Base-by-base conservation (phyloP, 2,113 vertebrate genomes). In the Podocnemis expansa region DNA sequence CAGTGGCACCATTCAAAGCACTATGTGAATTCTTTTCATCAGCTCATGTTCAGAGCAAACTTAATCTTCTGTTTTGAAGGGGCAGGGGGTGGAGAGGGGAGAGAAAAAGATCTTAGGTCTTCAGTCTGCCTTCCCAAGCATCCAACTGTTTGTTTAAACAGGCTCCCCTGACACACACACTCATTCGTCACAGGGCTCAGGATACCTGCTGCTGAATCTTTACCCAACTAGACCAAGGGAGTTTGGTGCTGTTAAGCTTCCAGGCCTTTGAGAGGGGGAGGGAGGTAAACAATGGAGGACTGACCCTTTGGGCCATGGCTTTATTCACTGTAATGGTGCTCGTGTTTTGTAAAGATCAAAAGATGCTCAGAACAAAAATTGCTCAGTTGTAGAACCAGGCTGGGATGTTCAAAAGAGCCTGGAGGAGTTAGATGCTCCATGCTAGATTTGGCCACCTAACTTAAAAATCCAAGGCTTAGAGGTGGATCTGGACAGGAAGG, bases 41-140 rank as follows among this genome's bases (percentile, higher is more conserved):
- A 97, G 97, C 97, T 98, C 97, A 96, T 98, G 97, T 98, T 98
- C 98, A 97, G 96, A 98, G 98, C 97, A 98, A 98, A 98, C 96
- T 97, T 98, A 98, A 98, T 98, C 98, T 98, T 97, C 98, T 98
- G 97, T 97, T 98, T 97, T 95, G 76, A 95, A 95, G 96, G 90
- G 5, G 8, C 84, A 90, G 86, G 41, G 87, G 82, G 83, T 47
- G 47, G 47, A 10, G 47, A 47, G 82, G 94, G 94, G 91, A 91
- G 91, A 94, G 89, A 55, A 43, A 70, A 56, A 88, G 97, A 97
- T 97, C 96, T 97, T 97, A 96, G 92, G 96, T 97, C 97, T 97
- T 97, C 75, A 76, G 95, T 95, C 96, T 95, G 79, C 70, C 75
- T 97, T 97, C 95, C 91, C 93, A 97, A 97, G 97, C 97, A 97